Base-by-base conservation (phyloP, 2,797 vertebrate genomes). In the Hydrocynus forskahlii region DNA sequence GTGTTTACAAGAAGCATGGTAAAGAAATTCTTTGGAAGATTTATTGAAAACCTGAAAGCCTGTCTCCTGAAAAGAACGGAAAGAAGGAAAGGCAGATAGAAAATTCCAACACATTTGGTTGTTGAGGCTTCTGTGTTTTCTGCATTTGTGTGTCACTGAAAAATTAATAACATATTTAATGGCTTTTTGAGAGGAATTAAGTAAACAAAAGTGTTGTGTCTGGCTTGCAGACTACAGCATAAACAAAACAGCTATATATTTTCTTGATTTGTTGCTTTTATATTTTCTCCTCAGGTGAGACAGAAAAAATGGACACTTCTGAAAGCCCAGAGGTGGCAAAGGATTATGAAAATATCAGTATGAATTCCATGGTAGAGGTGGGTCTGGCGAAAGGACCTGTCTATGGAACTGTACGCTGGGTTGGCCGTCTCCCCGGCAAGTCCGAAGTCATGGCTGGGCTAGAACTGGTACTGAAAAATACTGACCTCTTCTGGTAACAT, bases 381-480 rank as follows among this genome's bases (percentile, higher is more conserved):
- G 81, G 86, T 4, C 55, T 95, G 79, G 87, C 21, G 1, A 12
- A 10, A 0, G 90, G 89, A 0, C 90, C 85, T 1, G 71, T 84
- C 0, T 95, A 92, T 0, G 96, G 96, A 81, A 96, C 91, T 23
- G 93, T 97, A 81, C 95, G 95, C 50, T 97, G 97, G 97, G 89
- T 95, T 40, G 97, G 97, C 0, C 67, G 0, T 19, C 70, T 96
- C 57, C 91, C 92, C 0, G 88, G 76, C 0, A 82, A 68, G 0
- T 4, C 25, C 0, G 90, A 90, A 1, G 75, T 17, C 48, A 94
- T 93, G 91, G 96, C 91, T 4, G 96, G 96, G 54, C 89, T 97
- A 0, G 96, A 97, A 80, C 90, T 97, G 94, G 96, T 97, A 93
- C 88, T 84, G 7, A 74, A 54, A 16, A 29, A 62, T 59, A 75